A percentile compares a stretch with the other conserved stretches of the same genome.
Conservation (phyloP, 1,140 invertebrate genomes). For the Parasteatoda tepidariorum region DNA sequence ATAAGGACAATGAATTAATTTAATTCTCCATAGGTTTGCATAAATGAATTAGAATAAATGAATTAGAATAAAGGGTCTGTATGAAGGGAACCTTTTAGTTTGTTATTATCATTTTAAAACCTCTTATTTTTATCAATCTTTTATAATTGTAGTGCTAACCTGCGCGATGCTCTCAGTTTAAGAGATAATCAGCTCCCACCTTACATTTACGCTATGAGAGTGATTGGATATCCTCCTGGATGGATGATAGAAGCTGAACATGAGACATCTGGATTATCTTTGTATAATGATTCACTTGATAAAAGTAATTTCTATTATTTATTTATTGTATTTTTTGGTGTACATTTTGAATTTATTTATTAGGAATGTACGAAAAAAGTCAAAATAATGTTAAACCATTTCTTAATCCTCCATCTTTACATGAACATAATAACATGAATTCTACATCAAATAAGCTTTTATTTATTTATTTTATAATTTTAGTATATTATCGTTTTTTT, state of each 20-base stretch:
- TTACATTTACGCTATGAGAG: slow-evolving; percentile 87
- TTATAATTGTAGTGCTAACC: slow-evolving; percentile 67
- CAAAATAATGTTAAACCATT: no score
- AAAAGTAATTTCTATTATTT: slow-evolving; percentile 6
- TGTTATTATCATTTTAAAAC: no score
- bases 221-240: slow-evolving; percentile 89
- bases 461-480: not conserved
- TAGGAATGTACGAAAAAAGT: no score
- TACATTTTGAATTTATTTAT: no score
- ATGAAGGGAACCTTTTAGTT: no score
- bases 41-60: no score
- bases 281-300: slow-evolving; percentile 50
- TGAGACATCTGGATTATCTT: slow-evolving; percentile 44
- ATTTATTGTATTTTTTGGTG: not conserved
- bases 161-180: slow-evolving; percentile 82
- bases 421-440: not conserved
- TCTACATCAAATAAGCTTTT: not conserved
- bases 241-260: slow-evolving; percentile 88
- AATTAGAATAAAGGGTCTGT: no score
- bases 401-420: no score
- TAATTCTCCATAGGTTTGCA: no score
- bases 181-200: slow-evolving; percentile 79
- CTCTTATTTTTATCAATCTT: no score
- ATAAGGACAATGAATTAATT: no score
- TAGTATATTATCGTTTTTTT: not conserved